A percentile compares a stretch with the other conserved stretches of the same genome.
These are phyloP conservation scores for Ptychochromis oligacanthus DNA, from an alignment of 2,113 vertebrate species.

Conservation along the genomic window DNA sequence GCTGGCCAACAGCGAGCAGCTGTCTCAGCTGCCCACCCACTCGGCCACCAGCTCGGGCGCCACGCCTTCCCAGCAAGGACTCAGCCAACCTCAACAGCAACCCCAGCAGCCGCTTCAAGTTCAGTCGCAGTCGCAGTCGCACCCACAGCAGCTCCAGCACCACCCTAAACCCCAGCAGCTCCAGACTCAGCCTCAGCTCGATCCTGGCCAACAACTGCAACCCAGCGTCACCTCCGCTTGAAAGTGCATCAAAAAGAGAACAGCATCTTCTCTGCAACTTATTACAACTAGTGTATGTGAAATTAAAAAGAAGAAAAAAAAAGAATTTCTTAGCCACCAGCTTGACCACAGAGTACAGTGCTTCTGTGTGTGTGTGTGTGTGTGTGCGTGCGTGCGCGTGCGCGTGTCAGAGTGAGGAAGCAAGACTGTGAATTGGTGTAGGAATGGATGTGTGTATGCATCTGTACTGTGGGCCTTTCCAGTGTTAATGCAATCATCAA, in stretches of 20 bases:
- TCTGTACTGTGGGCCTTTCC: slow-evolving; percentile 87
- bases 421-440: slow-evolving; percentile 69
- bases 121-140: slow-evolving; percentile 28
- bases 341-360: slow-evolving; percentile 87
- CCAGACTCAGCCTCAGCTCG: slow-evolving; percentile 65
- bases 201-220: slow-evolving; percentile 71
- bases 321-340: slow-evolving; percentile 88
- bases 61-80: slow-evolving; percentile 61
- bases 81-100: slow-evolving; percentile 47
- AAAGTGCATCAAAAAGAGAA: slow-evolving; percentile 70
- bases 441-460: slow-evolving; percentile 77
- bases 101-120: slow-evolving; percentile 25
- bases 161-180: slow-evolving; percentile 64
- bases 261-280: slow-evolving; percentile 58
- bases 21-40: slow-evolving; percentile 90
- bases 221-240: slow-evolving; percentile 94
- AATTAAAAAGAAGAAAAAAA: slow-evolving; percentile 66
- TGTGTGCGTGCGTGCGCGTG: slow-evolving; percentile 45
- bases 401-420: slow-evolving; percentile 75
- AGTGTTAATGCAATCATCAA: slow-evolving; percentile 96
- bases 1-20: slow-evolving; percentile 93
- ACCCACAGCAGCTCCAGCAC: slow-evolving; percentile 52
- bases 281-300: slow-evolving; percentile 71
- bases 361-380: slow-evolving; percentile 79
- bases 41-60: slow-evolving; percentile 70